phyloP scores from a whole-genome alignment of 2,113 vertebrate genomes.

The Brienomyrus longianalis region DNA sequence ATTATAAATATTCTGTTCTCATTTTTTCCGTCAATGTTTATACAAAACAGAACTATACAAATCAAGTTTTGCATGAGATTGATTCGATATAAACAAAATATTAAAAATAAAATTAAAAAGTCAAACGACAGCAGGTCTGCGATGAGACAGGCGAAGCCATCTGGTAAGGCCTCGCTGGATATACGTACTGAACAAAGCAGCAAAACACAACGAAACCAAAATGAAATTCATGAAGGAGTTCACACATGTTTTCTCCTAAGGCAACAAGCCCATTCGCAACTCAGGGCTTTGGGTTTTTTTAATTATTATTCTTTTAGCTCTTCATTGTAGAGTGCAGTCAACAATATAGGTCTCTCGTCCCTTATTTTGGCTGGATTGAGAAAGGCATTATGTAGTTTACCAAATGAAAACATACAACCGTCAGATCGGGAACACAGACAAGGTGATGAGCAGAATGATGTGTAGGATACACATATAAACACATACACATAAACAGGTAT shows the following conservation, averaged over 20 bases:
- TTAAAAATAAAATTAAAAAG: not conserved
- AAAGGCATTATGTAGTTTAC: conserved; percentile 19
- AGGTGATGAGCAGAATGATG: not conserved
- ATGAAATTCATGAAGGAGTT: not conserved
- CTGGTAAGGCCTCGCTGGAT: conserved; percentile 17
- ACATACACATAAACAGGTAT: conserved; percentile 11
- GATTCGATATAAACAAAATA: conserved; percentile 76
- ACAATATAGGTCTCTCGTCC: not conserved
- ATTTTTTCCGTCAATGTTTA: conserved; percentile 75
- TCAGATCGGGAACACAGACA: not conserved
- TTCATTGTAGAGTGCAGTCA: conserved; percentile 7
- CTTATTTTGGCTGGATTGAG: conserved; percentile 23
- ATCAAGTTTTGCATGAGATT: conserved; percentile 80
- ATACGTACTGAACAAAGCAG: conserved; percentile 1
- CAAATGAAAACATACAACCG: not conserved
- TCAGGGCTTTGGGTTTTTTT: conserved; percentile 7
- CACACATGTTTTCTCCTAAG: conserved; percentile 20
- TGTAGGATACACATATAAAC: conserved; percentile 23
- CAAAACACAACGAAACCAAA: not conserved
- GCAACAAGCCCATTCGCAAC: conserved; percentile 8
- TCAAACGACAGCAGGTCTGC: not conserved
- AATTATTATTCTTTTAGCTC: not conserved
- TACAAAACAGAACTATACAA: conserved; percentile 90
- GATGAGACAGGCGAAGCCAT: not conserved
- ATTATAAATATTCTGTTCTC: conserved; percentile 26